These are phyloP conservation scores for Haliclona indistincta DNA, from an alignment of 37 sponge, comb jelly and placozoan species.

Conservation along the genomic window DNA sequence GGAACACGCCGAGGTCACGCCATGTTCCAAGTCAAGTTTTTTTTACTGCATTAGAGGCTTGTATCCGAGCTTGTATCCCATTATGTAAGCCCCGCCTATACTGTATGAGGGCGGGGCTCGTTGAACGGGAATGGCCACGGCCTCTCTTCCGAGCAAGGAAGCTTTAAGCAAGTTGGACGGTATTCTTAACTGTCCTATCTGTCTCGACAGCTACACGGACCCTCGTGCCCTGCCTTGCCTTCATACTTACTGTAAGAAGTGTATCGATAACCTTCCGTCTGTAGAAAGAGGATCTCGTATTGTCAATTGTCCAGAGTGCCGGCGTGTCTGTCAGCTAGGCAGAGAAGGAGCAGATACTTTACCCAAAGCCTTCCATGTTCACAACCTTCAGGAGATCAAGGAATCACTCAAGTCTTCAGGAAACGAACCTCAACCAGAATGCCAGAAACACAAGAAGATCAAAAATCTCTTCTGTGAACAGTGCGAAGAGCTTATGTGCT, in stretches of 20 bases:
- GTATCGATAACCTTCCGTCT: not conserved
- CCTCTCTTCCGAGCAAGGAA: too few relatives aligned
- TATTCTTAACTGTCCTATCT: not conserved
- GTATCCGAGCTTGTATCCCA: too few relatives aligned
- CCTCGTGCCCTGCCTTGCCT: not conserved
- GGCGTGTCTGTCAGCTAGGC: not conserved
- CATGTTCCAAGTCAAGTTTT: too few relatives aligned
- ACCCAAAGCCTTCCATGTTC: constrained; percentile 5
- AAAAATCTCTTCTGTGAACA: constrained; percentile 43
- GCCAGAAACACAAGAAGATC: not conserved
- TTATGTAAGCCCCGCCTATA: too few relatives aligned
- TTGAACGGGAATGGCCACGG: too few relatives aligned
- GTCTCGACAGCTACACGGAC: not conserved
- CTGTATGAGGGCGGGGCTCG: too few relatives aligned
- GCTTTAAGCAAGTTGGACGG: too few relatives aligned
- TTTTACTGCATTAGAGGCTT: too few relatives aligned
- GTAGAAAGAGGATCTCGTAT: not conserved
- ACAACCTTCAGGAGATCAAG: not conserved
- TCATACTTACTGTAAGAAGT: not conserved
- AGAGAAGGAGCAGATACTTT: not conserved
- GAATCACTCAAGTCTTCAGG: not conserved
- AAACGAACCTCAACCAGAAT: not conserved
- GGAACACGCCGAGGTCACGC: too few relatives aligned
- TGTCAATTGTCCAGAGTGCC: not conserved
- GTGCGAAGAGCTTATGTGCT: constrained; percentile 39